Conservation (phyloP, 2,113 vertebrate genomes). For the Eleginops maclovinus region DNA sequence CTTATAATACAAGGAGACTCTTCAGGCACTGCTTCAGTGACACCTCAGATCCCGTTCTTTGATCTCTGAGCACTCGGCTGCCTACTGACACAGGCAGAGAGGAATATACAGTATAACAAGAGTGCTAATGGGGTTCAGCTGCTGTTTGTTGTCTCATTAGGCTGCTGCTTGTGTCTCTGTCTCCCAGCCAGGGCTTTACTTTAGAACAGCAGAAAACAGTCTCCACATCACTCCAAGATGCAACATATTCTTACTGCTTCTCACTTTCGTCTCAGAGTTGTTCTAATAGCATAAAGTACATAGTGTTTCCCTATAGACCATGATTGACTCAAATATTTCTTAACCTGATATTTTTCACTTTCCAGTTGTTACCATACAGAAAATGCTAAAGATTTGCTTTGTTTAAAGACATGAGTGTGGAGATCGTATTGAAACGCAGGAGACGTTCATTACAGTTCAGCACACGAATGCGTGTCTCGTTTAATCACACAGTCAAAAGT, state of each 20-base stretch:
- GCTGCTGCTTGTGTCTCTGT: slow-evolving; percentile 20
- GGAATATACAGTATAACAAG: slow-evolving; percentile 14
- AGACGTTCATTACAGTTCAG: too few relatives aligned
- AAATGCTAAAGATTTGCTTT: background rate
- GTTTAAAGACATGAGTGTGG: too few relatives aligned
- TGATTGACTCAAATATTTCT: background rate
- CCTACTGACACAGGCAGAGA: slow-evolving; percentile 35
- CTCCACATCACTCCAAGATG: slow-evolving; percentile 6
- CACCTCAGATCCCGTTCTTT: slow-evolving; percentile 39
- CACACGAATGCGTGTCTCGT: too few relatives aligned
- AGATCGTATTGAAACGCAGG: too few relatives aligned
- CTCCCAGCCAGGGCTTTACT: slow-evolving; percentile 14
- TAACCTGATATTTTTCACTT: background rate
- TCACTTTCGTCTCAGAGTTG: background rate
- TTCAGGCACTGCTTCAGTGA: slow-evolving; percentile 28
- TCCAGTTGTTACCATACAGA: background rate
- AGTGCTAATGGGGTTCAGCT: slow-evolving; percentile 45
- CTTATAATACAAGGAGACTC: slow-evolving; percentile 54
- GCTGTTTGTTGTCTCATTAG: slow-evolving; percentile 64
- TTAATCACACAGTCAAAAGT: too few relatives aligned
- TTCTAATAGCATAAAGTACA: background rate
- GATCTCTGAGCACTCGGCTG: slow-evolving; percentile 41
- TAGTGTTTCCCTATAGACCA: background rate
- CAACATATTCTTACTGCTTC: background rate
- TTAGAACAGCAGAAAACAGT: slow-evolving; percentile 28